Evolutionary conservation across 2,797 vertebrate species (phyloP), one percentile per base, ranked within the genome.

Genomic region (Sebastes matsubarae): DNA sequence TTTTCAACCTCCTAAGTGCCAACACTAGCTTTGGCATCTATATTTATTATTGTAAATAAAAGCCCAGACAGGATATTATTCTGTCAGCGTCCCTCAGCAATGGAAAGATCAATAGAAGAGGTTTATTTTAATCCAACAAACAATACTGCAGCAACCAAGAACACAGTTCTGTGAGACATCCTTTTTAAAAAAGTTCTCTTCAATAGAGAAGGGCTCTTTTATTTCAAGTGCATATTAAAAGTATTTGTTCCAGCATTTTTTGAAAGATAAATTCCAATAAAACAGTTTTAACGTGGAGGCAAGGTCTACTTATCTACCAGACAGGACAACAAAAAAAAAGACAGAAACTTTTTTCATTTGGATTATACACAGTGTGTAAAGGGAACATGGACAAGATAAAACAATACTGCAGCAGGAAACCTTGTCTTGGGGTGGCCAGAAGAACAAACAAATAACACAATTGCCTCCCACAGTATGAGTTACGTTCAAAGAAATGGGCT

Each of bases 41-140:
- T 69, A 68, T 34, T 63, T 30, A 63, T 32, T 63, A n/a, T n/a
- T 34, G 29, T 61, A 71, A 66, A 46, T 67, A 61, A 75, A 70
- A 65, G 29, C 57, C 30, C 5, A 65, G 50, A 16, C 30, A 14
- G n/a, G 14, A 18, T 10, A 29, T 52, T 13, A 38, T 9, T 22
- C 58, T 68, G 20, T 55, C 66, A 68, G 4, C 22, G 50, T 34
- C 36, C 12, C 4, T 64, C 46, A 50, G 27, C 27, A 63, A 63
- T 50, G 42, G 27, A 8, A n/a, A 66, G n/a, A 65, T 73, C 38
- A 73, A 61, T 54, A 50, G n/a, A 57, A 42, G 18, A 58, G 22
- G 24, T 59, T 65, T 55, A 27, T 68, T 70, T 75, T 24, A 63
- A 75, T 59, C 9, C 22, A 11, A 11, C 14, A 59, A 24, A 18